Percentiles rank a stretch among this genome's conserved stretches.
phyloP scores from a whole-genome alignment of 2,113 vertebrate species.

The Limnothrissa miodon region DNA sequence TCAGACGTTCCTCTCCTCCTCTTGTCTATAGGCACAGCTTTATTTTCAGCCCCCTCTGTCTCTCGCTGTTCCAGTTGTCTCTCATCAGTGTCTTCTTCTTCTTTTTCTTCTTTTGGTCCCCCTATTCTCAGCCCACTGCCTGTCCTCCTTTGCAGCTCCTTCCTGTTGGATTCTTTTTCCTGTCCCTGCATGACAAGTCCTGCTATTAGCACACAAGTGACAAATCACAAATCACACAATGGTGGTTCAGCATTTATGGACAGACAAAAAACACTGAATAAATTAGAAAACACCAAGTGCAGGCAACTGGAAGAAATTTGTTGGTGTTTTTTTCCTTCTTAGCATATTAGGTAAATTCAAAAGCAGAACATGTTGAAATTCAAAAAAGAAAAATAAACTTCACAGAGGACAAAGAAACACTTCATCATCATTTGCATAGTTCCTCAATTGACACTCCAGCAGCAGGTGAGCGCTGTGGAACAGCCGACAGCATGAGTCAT shows the following conservation, averaged over 20 bases:
- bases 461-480: slow-evolving; percentile 52
- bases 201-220: slow-evolving; percentile 21
- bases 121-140: slow-evolving; percentile 52
- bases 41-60: slow-evolving; percentile 20
- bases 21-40: background rate
- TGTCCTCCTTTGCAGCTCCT: slow-evolving; percentile 41
- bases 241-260: too few species aligned
- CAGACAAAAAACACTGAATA: background rate
- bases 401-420: background rate
- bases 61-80: background rate
- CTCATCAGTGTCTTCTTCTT: slow-evolving; percentile 6
- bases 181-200: slow-evolving; percentile 17
- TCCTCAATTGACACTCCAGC: background rate
- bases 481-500: slow-evolving; percentile 69
- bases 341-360: too few species aligned
- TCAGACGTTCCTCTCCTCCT: background rate
- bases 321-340: background rate
- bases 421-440: background rate
- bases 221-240: background rate
- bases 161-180: slow-evolving; percentile 43
- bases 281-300: background rate
- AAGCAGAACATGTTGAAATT: background rate
- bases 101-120: slow-evolving; percentile 34
- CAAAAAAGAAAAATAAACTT: background rate
- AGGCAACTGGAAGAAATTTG: background rate